A percentile compares a stretch with the other conserved stretches of the same genome.
phyloP scores from a whole-genome alignment of 2,797 vertebrate species.

The Myotis pilosus region DNA sequence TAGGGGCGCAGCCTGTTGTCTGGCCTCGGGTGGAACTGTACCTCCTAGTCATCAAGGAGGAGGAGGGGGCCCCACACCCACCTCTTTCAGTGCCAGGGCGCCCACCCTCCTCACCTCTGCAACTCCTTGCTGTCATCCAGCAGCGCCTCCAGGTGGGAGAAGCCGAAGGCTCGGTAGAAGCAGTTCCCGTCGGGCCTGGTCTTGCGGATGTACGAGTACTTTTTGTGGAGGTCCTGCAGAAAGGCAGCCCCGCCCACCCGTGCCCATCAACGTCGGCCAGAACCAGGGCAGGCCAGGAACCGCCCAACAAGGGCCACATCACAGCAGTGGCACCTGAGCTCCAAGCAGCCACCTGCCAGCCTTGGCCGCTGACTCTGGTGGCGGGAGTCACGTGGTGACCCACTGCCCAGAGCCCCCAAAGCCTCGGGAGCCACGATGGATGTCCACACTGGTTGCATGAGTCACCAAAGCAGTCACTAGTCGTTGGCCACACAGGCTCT shows the following conservation, averaged over 20 bases:
- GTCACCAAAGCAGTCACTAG: not conserved
- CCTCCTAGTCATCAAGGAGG: not conserved
- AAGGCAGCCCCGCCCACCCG: not conserved
- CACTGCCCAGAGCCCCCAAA: not conserved
- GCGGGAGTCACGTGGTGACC: not conserved
- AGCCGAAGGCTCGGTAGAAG: conserved; percentile 95
- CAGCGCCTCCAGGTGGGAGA: conserved; percentile 94
- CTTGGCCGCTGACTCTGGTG: not conserved
- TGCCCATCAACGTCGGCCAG: not conserved
- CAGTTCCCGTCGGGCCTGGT: conserved; percentile 95
- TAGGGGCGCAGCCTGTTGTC: rapidly evolving
- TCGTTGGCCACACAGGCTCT: not conserved
- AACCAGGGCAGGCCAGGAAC: not conserved
- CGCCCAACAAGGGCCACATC: not conserved
- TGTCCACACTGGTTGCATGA: rapidly evolving
- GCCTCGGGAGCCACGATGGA: not conserved
- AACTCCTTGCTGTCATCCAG: conserved; percentile 93
- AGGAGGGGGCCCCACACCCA: not conserved
- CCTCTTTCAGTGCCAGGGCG: not conserved
- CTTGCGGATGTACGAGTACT: conserved; percentile 93
- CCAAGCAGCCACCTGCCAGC: not conserved
- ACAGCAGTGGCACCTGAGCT: not conserved
- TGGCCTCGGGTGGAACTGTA: too few relatives aligned
- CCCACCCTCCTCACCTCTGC: conserved; percentile 83
- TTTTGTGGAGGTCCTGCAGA: conserved; percentile 91